Evolutionary conservation across 2,113 vertebrate genomes (phyloP).

Genomic region (Malurus elegans): DNA sequence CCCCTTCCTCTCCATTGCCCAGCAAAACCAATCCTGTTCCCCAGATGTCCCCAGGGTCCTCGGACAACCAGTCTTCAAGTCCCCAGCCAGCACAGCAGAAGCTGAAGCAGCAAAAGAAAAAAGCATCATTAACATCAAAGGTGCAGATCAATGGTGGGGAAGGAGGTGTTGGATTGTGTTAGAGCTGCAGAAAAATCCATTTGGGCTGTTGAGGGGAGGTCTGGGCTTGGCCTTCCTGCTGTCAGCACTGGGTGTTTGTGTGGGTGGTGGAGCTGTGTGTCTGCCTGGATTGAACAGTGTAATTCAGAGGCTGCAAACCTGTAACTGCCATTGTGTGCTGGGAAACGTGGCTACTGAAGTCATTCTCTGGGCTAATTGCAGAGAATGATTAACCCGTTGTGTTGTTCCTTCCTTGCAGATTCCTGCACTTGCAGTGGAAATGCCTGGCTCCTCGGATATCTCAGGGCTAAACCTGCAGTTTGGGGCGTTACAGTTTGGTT

Average conservation of each 20-base stretch:
- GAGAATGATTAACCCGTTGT: background rate
- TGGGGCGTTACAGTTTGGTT: slow-evolving; percentile 95
- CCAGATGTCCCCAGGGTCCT: slow-evolving; percentile 90
- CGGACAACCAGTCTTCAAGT: slow-evolving; percentile 91
- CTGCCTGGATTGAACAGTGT: background rate
- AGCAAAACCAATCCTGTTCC: slow-evolving; percentile 76
- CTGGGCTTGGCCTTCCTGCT: background rate
- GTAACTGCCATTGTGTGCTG: accelerated
- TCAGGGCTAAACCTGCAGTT: slow-evolving; percentile 96
- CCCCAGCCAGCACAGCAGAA: slow-evolving; percentile 96
- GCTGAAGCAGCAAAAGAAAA: slow-evolving; percentile 95
- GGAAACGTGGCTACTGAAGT: background rate
- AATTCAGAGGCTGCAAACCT: background rate
- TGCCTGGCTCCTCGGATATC: slow-evolving; percentile 94
- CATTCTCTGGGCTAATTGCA: background rate
- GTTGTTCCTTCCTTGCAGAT: slow-evolving; percentile 74
- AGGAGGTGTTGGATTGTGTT: background rate
- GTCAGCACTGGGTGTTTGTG: background rate
- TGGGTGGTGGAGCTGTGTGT: background rate
- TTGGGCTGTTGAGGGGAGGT: background rate
- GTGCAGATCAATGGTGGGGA: slow-evolving; percentile 29
- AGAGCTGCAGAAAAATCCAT: background rate
- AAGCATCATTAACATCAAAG: slow-evolving; percentile 90
- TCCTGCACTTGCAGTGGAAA: slow-evolving; percentile 92
- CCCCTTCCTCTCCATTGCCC: slow-evolving; percentile 80